A percentile compares a stretch with the other conserved stretches of the same genome.
Conservation (phyloP, 2,113 vertebrate species). For the Gadus macrocephalus region DNA sequence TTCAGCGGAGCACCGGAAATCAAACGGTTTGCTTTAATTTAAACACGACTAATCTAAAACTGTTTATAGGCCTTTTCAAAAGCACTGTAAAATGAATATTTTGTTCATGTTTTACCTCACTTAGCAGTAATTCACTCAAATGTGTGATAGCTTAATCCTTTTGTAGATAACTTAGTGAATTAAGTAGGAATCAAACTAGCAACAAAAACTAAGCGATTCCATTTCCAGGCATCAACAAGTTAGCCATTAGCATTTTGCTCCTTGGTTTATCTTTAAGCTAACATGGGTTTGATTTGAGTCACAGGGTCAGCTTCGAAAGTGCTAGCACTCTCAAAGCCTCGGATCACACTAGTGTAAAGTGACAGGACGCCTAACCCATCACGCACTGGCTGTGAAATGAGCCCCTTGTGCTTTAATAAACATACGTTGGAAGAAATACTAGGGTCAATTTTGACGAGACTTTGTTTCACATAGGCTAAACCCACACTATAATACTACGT, state of each 20-base stretch:
- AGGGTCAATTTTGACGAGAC: background rate
- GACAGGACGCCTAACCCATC: slow-evolving; percentile 77
- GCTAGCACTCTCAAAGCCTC: slow-evolving; percentile 75
- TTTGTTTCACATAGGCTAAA: too few species aligned
- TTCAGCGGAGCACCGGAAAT: too few species aligned
- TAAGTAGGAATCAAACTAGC: too few species aligned
- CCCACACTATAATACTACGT: too few species aligned
- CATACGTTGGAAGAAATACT: slow-evolving; percentile 58
- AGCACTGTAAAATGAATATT: too few species aligned
- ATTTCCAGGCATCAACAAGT: slow-evolving; percentile 66
- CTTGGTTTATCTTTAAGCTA: slow-evolving; percentile 71
- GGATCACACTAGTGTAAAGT: slow-evolving; percentile 76
- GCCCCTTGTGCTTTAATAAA: slow-evolving; percentile 63
- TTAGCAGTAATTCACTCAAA: too few species aligned
- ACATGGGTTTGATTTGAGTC: slow-evolving; percentile 84
- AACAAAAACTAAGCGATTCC: slow-evolving; percentile 82
- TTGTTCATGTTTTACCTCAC: too few species aligned
- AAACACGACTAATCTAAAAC: too few species aligned
- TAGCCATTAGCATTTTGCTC: slow-evolving; percentile 58
- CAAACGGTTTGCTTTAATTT: too few species aligned
- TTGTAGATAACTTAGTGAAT: too few species aligned
- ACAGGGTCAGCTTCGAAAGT: slow-evolving; percentile 71
- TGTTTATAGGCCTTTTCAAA: too few species aligned
- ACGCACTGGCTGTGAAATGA: slow-evolving; percentile 73
- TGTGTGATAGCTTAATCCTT: too few species aligned